Conservation (phyloP, 1,140 invertebrate genomes). For the Periplaneta americana region DNA sequence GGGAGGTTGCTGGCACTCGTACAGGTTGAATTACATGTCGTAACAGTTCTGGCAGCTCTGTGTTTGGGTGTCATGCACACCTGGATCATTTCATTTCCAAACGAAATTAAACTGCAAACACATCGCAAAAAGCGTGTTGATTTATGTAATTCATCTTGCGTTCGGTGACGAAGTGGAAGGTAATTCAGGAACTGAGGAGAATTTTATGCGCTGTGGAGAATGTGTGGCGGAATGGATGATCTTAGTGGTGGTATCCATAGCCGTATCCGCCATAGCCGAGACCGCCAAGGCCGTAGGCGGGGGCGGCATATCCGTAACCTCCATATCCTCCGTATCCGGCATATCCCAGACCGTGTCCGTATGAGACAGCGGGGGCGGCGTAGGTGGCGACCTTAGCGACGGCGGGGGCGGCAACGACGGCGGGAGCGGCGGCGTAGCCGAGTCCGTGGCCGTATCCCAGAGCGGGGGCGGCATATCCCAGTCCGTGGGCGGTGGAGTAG, state of each 20-base stretch:
- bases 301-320: not conserved
- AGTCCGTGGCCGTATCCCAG: not conserved
- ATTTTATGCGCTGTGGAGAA: not conserved
- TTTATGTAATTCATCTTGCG: not conserved
- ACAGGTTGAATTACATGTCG: not conserved
- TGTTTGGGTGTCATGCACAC: too few relatives aligned
- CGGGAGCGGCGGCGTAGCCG: conserved; percentile 1
- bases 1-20: not conserved
- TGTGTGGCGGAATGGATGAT: not conserved
- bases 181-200: not conserved
- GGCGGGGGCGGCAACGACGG: conserved; percentile 14
- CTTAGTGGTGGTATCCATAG: not conserved
- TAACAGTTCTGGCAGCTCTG: too few relatives aligned
- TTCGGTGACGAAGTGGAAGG: not conserved
- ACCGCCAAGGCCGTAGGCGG: conserved; percentile 14
- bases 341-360: not conserved
- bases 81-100: not conserved
- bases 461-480: not conserved
- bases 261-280: conserved; percentile 8
- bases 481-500: not conserved
- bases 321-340: not conserved
- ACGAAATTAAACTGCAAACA: not conserved
- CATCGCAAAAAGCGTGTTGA: too few relatives aligned
- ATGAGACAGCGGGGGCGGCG: not conserved
- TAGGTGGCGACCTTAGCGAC: conserved; percentile 12